Evolutionary conservation across 23 tunicate genomes (phyloP).

Genomic region (Botrylloides violaceus): DNA sequence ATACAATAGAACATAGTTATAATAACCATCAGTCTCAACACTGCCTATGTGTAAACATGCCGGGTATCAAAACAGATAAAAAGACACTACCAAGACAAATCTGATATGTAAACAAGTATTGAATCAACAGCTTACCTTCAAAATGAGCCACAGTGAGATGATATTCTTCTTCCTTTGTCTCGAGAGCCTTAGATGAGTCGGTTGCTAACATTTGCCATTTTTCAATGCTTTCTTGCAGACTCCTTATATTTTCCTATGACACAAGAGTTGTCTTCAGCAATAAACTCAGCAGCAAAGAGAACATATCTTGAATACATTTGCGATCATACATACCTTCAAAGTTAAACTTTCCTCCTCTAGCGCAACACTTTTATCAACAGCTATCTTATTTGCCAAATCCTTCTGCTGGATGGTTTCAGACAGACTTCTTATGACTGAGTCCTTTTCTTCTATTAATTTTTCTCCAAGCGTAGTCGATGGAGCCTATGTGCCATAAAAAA

Average conservation of each 20-base stretch:
- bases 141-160: constrained; percentile 2
- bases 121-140: constrained; percentile 10
- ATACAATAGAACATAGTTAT: too few relatives aligned
- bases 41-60: too few relatives aligned
- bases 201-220: constrained; percentile 20
- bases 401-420: constrained; percentile 29
- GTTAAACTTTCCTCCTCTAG: constrained; percentile 11
- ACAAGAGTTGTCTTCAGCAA: neutral
- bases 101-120: too few relatives aligned
- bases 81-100: neutral
- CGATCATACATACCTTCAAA: too few relatives aligned
- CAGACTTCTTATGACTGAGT: neutral
- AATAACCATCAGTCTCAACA: too few relatives aligned
- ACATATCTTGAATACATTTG: too few relatives aligned
- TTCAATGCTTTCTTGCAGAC: constrained; percentile 23
- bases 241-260: constrained; percentile 39
- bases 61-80: too few relatives aligned
- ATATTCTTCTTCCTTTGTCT: constrained; percentile 9
- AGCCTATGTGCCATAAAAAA: neutral
- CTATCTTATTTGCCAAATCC: constrained; percentile 26
- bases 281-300: neutral
- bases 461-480: neutral
- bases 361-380: constrained; percentile 17
- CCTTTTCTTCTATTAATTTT: constrained; percentile 3
- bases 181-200: constrained; percentile 1